Conservation (phyloP, 1,140 invertebrate species). For the Scaptomyza graminum region DNA sequence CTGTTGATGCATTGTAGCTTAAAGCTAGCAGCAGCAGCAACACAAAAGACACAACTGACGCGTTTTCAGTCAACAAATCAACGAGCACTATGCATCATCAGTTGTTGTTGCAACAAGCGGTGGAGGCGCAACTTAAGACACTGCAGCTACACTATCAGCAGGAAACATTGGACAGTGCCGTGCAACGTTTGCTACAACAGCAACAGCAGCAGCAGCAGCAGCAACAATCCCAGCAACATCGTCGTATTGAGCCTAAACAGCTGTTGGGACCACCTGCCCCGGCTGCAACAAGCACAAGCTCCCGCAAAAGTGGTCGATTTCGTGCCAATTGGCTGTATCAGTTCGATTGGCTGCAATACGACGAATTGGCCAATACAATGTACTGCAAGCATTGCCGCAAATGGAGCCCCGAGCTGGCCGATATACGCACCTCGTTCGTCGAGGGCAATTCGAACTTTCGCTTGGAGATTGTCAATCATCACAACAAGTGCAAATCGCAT, state of each 20-base stretch:
- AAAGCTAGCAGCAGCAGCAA: conserved; percentile 29
- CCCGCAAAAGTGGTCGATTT: conserved; percentile 87
- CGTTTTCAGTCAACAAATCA: conserved; percentile 54
- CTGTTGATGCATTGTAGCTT: conserved; percentile 19
- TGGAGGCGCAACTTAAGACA: conserved; percentile 68
- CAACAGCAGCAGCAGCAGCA: conserved; percentile 58
- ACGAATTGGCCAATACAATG: conserved; percentile 88
- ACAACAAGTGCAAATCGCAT: conserved; percentile 91
- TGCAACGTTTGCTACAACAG: conserved; percentile 69
- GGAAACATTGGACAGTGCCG: conserved; percentile 57
- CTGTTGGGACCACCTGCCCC: conserved; percentile 20
- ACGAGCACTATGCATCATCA: conserved; percentile 65
- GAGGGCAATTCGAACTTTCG: conserved; percentile 90
- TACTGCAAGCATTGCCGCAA: conserved; percentile 89
- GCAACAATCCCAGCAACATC: conserved; percentile 23
- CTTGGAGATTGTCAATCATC: conserved; percentile 90
- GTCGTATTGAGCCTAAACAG: conserved; percentile 17
- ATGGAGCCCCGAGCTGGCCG: conserved; percentile 88
- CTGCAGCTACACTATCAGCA: conserved; percentile 67
- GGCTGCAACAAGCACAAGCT: conserved; percentile 10
- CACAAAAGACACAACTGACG: conserved; percentile 61
- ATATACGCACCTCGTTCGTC: conserved; percentile 89
- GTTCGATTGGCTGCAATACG: conserved; percentile 89
- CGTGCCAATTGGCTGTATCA: conserved; percentile 87
- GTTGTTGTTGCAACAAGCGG: conserved; percentile 62